Percentiles rank a stretch among this genome's conserved stretches.
Evolutionary conservation across 2,797 vertebrate species (phyloP).

Genomic region (Columba guinea): DNA sequence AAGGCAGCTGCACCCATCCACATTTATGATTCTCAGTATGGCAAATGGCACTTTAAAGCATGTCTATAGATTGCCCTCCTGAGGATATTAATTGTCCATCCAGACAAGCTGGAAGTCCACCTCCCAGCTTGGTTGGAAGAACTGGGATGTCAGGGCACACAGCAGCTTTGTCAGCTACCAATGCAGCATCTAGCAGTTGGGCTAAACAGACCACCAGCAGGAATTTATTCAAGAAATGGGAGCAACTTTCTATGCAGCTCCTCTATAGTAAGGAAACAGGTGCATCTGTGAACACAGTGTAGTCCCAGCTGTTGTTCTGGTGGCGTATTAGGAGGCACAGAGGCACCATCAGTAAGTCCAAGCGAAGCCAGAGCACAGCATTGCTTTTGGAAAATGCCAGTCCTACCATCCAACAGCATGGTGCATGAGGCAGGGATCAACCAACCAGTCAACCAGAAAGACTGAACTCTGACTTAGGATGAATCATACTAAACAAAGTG

Average conservation of each 20-base stretch:
- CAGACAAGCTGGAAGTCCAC: neutral
- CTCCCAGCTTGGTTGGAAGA: neutral
- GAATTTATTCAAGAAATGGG: neutral
- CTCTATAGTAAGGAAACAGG: neutral
- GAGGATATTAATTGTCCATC: neutral
- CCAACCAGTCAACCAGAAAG: neutral
- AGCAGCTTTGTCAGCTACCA: neutral
- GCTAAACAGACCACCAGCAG: neutral
- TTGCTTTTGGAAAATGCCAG: fast-evolving
- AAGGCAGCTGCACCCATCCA: neutral
- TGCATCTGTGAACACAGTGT: neutral
- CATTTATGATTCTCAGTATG: neutral
- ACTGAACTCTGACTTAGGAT: neutral
- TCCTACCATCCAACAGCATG: neutral
- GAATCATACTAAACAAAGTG: neutral
- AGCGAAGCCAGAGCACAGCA: neutral
- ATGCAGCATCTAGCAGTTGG: neutral
- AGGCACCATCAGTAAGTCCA: neutral
- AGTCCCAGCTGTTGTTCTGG: neutral
- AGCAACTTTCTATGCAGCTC: neutral
- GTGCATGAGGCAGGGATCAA: neutral
- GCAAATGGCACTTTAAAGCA: neutral
- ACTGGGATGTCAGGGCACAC: neutral
- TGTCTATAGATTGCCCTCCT: neutral
- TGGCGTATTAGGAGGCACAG: neutral